Evolutionary conservation across 1,140 invertebrate genomes (phyloP).

Genomic region (Ooceraea biroi): DNA sequence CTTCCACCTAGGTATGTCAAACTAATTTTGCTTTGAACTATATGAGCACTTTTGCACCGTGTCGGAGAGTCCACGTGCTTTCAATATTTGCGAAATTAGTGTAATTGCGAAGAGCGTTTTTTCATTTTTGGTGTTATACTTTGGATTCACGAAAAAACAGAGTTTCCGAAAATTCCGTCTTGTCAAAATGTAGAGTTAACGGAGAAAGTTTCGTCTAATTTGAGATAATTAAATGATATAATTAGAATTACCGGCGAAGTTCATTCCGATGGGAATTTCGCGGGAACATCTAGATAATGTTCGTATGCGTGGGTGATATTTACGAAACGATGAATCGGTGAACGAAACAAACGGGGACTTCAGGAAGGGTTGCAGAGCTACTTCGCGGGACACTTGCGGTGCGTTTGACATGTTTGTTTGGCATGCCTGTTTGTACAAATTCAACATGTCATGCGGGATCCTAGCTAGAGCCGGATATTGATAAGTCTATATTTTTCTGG

Average conservation of each 20-base stretch:
- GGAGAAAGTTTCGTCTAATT: slow-evolving; percentile 17
- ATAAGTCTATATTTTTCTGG: slow-evolving; percentile 55
- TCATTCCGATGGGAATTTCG: background rate
- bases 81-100: slow-evolving; percentile 38
- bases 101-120: slow-evolving; percentile 24
- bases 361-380: background rate
- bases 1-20: slow-evolving; percentile 39
- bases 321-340: background rate
- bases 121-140: slow-evolving; percentile 19
- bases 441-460: slow-evolving; percentile 34
- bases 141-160: background rate
- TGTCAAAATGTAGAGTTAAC: background rate
- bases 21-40: slow-evolving; percentile 35
- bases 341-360: slow-evolving; percentile 3
- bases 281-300: background rate
- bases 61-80: slow-evolving; percentile 25
- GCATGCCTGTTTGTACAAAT: slow-evolving; percentile 40
- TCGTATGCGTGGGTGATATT: background rate
- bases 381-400: slow-evolving; percentile 5
- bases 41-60: background rate
- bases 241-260: background rate
- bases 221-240: slow-evolving; percentile 1
- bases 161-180: slow-evolving; percentile 13
- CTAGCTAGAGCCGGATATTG: background rate
- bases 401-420: slow-evolving; percentile 25